Conservation (phyloP, 92 coral and sea anemone genomes). For the Parazoanthus atlanticus region DNA sequence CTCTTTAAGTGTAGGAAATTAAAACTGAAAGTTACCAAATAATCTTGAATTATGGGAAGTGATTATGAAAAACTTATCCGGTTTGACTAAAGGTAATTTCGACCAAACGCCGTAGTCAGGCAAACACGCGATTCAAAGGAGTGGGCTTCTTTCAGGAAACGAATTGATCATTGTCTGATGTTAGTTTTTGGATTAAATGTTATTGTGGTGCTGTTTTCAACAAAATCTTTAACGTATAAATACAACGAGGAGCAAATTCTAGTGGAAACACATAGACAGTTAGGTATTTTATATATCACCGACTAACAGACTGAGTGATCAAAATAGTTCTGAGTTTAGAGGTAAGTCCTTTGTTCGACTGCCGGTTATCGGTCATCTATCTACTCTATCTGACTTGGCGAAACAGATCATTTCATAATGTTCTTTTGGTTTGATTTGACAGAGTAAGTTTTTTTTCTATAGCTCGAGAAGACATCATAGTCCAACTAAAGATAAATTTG, state of each 20-base stretch:
- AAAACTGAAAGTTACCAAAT: conserved; percentile 31
- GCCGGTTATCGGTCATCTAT: not conserved
- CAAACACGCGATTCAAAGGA: conserved; percentile 35
- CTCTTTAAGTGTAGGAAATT: conserved; percentile 31
- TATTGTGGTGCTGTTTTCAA: conserved; percentile 13
- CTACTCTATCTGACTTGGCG: not conserved
- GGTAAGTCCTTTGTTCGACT: not conserved
- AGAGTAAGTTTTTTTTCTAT: not conserved
- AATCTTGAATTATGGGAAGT: conserved; percentile 31
- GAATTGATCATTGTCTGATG: not conserved
- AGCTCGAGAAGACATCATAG: not conserved
- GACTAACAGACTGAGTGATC: not conserved
- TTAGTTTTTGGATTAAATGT: conserved; percentile 22
- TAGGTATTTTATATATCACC: not conserved
- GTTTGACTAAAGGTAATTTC: conserved; percentile 36
- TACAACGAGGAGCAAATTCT: not conserved
- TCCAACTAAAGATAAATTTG: not conserved
- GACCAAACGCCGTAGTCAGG: not conserved
- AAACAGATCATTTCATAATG: not conserved
- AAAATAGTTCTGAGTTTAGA: not conserved
- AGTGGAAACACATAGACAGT: not conserved
- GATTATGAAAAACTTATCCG: conserved; percentile 30
- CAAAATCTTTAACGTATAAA: conserved; percentile 7
- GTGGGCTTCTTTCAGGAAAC: conserved; percentile 30
- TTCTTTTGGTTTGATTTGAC: not conserved